phyloP scores from a whole-genome alignment of 1,140 invertebrate genomes.

The Phymorhynchus buccinoides region DNA sequence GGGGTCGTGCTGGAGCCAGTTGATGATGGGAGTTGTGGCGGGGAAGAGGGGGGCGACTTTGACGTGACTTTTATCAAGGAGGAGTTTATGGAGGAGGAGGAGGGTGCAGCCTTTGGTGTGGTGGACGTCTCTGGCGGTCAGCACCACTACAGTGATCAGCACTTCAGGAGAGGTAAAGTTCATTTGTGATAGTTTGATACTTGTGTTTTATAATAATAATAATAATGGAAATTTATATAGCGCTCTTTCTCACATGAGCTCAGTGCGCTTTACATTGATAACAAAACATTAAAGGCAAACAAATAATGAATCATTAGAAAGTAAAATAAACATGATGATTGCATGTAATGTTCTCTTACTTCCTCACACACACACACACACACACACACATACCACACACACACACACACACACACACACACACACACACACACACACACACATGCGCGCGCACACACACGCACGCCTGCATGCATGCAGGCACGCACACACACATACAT shows the following conservation, averaged over 20 bases:
- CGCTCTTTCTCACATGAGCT: no score
- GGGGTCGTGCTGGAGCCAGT: conserved; percentile 27
- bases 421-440: background rate
- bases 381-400: background rate
- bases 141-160: conserved; percentile 1
- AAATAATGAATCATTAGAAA: background rate
- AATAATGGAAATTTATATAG: no score
- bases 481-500: background rate
- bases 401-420: background rate
- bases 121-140: conserved; percentile 20
- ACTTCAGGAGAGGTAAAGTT: background rate
- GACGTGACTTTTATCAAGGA: conserved; percentile 52
- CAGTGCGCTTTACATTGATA: no score
- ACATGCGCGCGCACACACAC: background rate
- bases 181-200: background rate
- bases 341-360: background rate
- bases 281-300: no score
- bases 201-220: no score
- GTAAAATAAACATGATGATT: background rate
- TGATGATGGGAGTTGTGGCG: conserved; percentile 24
- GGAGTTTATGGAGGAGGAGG: conserved; percentile 35
- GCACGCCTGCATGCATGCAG: background rate
- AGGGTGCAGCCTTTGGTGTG: conserved; percentile 1
- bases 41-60: conserved; percentile 44
- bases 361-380: background rate